phyloP scores from a whole-genome alignment of 2,888 invertebrate species.

The Amiota minor region DNA sequence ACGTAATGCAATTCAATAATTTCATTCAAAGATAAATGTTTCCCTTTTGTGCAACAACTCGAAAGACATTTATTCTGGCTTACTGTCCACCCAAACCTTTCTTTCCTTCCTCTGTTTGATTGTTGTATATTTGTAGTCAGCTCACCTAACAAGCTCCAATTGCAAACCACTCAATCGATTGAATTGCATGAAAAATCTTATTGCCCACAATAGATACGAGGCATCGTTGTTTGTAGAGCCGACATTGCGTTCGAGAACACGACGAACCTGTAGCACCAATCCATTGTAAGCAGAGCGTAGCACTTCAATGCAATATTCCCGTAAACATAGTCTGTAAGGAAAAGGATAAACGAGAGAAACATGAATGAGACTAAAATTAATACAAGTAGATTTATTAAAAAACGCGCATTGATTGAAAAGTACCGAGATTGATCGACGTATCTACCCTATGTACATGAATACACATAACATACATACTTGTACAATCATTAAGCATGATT shows the following conservation, averaged over 20 bases:
- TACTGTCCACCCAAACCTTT: neutral
- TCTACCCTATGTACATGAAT: too few species aligned
- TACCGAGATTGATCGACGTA: neutral
- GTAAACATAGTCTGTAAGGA: conserved; percentile 83
- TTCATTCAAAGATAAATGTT: conserved; percentile 17
- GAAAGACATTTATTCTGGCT: conserved; percentile 7
- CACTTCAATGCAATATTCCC: conserved; percentile 95
- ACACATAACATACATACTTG: too few species aligned
- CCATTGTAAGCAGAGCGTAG: conserved; percentile 93
- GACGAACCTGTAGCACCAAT: conserved; percentile 90
- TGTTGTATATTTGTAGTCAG: conserved; percentile 31
- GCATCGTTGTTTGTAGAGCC: conserved; percentile 88
- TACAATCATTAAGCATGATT: too few species aligned
- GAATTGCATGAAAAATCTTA: conserved; percentile 98
- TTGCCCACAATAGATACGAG: conserved; percentile 93
- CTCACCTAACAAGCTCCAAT: conserved; percentile 90
- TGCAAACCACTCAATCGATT: conserved; percentile 90
- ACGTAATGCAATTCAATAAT: conserved; percentile 20
- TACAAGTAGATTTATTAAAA: conserved; percentile 14
- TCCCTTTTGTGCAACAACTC: neutral
- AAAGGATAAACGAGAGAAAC: conserved; percentile 53
- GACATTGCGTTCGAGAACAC: conserved; percentile 80
- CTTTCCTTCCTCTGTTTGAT: neutral
- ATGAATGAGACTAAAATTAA: conserved; percentile 18
- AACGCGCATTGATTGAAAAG: conserved; percentile 20